Evolutionary conservation across 2,113 vertebrate species (phyloP), one percentile per base, ranked within the genome.

Genomic region (Zapornia atra): DNA sequence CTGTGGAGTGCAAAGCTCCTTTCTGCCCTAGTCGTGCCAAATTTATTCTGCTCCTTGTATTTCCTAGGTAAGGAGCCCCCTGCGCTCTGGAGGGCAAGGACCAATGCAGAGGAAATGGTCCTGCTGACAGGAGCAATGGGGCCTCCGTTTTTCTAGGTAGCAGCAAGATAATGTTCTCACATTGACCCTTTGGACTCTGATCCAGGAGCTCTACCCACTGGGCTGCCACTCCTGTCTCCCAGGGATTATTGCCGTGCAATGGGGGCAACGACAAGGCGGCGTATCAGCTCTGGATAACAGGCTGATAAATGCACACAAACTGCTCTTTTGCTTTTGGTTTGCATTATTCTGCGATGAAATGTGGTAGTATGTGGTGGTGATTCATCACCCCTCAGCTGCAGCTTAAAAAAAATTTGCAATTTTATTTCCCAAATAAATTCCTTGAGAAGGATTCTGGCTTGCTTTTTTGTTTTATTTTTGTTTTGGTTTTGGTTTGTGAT

Each of bases 161-260:
- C 61, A 86, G 48, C 57, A 51, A 84, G 50, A 79, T 61, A 61
- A 36, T 38, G 50, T 33, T 87, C 64, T 65, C 34, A 7, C 18
- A 82, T 70, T 56, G 33, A 91, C 80, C 77, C 57, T 89, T 90
- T 91, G 88, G 90, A 92, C 85, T 84, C 54, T 91, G 87, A 89
- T 82, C 92, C 90, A 94, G 15, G 53, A 78, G 57, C 38, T 85
- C 70, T 79, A 18, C n/a, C 48, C 61, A 26, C 60, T 70, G 70
- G 72, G 68, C 61, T 82, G 85, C 82, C 92, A 92, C 82, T 44
- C 92, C 87, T 84, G 84, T 93, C 93, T 93, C 69, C 64, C 60
- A 36, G 20, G 15, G 70, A 48, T 76, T 93, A 60, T 20, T 85
- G 72, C 92, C 75, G 57, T 64, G 77, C 51, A 61, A 66, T 2